Evolutionary conservation across 2,113 vertebrate genomes (phyloP), one percentile per base, ranked within the genome.

Genomic region (Megalops atlanticus): DNA sequence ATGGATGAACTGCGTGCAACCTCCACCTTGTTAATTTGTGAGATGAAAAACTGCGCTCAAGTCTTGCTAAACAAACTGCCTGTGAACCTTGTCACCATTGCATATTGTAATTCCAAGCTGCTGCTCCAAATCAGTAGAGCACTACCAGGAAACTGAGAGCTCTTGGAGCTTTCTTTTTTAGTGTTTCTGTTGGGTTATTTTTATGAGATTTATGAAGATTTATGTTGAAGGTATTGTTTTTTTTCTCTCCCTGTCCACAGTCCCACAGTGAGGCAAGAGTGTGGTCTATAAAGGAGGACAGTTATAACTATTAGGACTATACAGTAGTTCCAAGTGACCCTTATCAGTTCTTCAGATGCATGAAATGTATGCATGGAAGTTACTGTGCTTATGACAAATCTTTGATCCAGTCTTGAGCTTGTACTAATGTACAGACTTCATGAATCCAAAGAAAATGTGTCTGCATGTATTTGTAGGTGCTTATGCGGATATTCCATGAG

Each of bases 61-160:
- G 10, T 36, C 49, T 68, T 73, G 45, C n/a, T 77, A 78, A 71
- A 80, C 58, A 82, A 38, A 80, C 72, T 41, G 47, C 41, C 47
- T n/a, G 40, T 33, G 77, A 78, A 31, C 78, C 11, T 3, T 24
- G 35, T 35, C 52, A 27, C 10, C 33, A 18, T 21, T 1, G 39
- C 49, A 64, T 5, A 24, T 27, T 76, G 49, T 35, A 35, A 10
- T 74, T 39, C 39, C 38, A 36, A 41, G 79, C 36, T 74, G 38
- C 24, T 41, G 27, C 58, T 40, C 40, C n/a, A 33, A 16, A 58
- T 78, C 14, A 33, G 77, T 12, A 36, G 69, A 38, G 31, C 27
- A 38, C 69, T 64, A n/a, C 58, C 58, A 64, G 31, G 43, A 45
- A 45, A 45, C 43, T 45, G 14, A 64, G 31, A 64, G 24, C 58